Evolutionary conservation across 2,797 vertebrate genomes (phyloP).

Genomic region (Amazona finschi): DNA sequence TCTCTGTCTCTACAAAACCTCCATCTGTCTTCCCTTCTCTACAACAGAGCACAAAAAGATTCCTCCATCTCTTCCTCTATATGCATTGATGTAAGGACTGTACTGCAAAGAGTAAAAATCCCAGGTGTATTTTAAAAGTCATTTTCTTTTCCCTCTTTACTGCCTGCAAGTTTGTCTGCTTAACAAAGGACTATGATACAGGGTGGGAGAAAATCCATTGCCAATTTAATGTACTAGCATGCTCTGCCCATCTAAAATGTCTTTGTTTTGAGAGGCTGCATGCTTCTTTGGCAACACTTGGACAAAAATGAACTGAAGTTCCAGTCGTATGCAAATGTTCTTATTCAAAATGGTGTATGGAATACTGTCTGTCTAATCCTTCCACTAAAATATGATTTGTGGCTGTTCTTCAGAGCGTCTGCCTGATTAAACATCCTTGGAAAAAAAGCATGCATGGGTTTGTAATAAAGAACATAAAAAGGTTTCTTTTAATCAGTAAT

Average conservation of each 20-base stretch:
- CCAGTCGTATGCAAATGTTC: background rate
- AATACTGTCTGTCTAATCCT: background rate
- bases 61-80: background rate
- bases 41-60: background rate
- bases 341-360: background rate
- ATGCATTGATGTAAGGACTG: background rate
- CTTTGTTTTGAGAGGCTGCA: background rate
- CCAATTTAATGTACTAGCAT: background rate
- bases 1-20: background rate
- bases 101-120: background rate
- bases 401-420: conserved; percentile 16
- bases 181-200: background rate
- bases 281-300: background rate
- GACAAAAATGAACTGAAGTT: background rate
- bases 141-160: background rate
- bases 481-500: conserved; percentile 60
- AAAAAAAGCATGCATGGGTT: background rate
- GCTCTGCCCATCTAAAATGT: background rate
- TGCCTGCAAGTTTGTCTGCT: background rate
- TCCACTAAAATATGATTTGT: conserved; percentile 22
- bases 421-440: conserved; percentile 42
- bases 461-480: conserved; percentile 37
- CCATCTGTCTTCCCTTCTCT: background rate
- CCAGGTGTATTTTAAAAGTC: background rate
- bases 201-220: background rate